Evolutionary conservation across 2,797 vertebrate species (phyloP), one percentile per base, ranked within the genome.

Genomic region (Heliangelus exortis): DNA sequence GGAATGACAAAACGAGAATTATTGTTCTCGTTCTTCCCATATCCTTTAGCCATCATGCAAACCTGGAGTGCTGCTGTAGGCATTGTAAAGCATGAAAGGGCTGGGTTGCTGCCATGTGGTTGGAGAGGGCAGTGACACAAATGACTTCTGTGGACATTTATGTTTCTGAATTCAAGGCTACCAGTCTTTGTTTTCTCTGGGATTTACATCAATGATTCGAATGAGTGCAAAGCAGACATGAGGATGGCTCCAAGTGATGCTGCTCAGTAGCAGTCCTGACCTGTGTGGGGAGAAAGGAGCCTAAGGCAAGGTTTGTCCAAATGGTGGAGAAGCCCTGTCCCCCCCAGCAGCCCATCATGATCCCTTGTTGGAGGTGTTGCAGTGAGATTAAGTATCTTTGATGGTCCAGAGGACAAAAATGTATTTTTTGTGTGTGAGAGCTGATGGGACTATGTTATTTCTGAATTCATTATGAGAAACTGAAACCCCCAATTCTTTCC

Each of bases 21-120:
- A 90, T 16, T 76, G 19, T 17, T 77, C 20, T 59, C 31, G 1
- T 78, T 81, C n/a, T 81, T 69, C n/a, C 33, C 62, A 4, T 81
- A 43, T 22, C 14, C 26, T 63, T 84, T 50, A 82, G 25, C 18
- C 23, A 11, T 13, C 31, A 16, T 8, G 28, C 1, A 19, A 67
- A 50, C 4, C 28, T 28, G 10, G 7, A 50, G 55, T 55, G 36
- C 15, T 86, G 47, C 54, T 71, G 41, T 15, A 53, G 75, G 65
- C 4, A 1, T 1, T n/a, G 72, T 33, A 68, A n/a, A 84, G 66
- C 34, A 59, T 33, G 39, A 41, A 59, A 77, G 31, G 69, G 4
- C 17, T 51, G 54, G 15, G 53, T 34, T 0, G 1, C 7, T 59
- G 61, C n/a, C 8, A 0, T 0, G 7, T 0, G 0, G 39, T 6